Evolutionary conservation across 2,113 vertebrate genomes (phyloP), one percentile per base, ranked within the genome.

Genomic region (Stictonetta naevosa): DNA sequence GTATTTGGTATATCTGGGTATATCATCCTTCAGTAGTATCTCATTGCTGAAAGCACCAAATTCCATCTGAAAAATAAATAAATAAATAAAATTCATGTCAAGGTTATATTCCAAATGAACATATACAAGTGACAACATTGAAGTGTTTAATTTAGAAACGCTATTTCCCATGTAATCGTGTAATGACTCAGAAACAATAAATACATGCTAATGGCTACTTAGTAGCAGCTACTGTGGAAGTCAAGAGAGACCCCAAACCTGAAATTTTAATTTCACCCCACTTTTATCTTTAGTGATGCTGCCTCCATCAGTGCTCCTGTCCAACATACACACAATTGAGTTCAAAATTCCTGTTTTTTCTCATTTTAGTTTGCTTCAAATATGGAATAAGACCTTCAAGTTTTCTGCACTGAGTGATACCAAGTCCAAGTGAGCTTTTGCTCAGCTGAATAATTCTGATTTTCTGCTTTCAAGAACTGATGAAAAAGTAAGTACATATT

Each of bases 281-380:
- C 5, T 79, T 72, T 26, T 46, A 38, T 8, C 11, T 34, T 52
- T 36, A 42, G 25, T 40, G 25, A 72, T 38, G 10, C 38, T 29
- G 8, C 52, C 13, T 48, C 17, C 8, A 13, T 11, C 19, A 60
- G 7, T 1, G 1, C 4, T 34, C 2, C 25, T 40, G 11, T 13
- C 23, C 8, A 9, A 40, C 33, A 59, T 7, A 2, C 5, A 63
- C 13, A 5, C 1, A 9, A 50, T 0, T 58, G n/a, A 26, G 68
- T 29, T 67, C 25, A 46, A 76, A 84, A 10, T 46, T 82, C 33
- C 36, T 63, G 19, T 25, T 68, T 18, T 53, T 3, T 80, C 56
- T 58, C 55, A 33, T 34, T 18, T 76, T 73, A 29, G 15, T 67
- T 91, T 58, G 10, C 16, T 72, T 84, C 20, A 48, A 36, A 34